Conservation (phyloP, 2,113 vertebrate genomes). For the Sceloporus tristichus region DNA sequence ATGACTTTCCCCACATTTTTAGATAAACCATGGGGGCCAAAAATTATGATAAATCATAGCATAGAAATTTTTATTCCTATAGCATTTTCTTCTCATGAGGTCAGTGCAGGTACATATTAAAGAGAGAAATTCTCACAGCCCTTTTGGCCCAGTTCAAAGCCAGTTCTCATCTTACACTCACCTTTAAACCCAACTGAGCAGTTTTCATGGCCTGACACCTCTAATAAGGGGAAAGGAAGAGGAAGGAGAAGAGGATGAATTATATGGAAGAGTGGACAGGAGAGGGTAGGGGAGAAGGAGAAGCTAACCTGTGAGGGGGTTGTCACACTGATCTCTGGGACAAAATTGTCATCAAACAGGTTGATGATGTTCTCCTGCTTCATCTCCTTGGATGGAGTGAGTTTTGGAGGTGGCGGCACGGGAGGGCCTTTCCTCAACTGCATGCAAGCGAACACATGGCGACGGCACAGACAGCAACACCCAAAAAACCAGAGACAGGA, state of each 20-base stretch:
- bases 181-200: constrained; percentile 54
- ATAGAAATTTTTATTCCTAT: not conserved
- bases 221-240: constrained; percentile 42
- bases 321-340: constrained; percentile 95
- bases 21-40: not conserved
- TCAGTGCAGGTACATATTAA: not conserved
- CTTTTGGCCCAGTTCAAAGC: constrained; percentile 5
- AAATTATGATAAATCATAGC: not conserved
- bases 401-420: constrained; percentile 96
- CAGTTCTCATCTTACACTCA: not conserved
- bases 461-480: constrained; percentile 69
- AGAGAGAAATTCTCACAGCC: not conserved
- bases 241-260: constrained; percentile 36
- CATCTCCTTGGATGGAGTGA: constrained; percentile 95
- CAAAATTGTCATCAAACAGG: constrained; percentile 94
- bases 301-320: constrained; percentile 96
- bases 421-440: constrained; percentile 93
- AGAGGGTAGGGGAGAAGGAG: constrained; percentile 60
- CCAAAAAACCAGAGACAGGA: constrained; percentile 81
- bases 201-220: constrained; percentile 70
- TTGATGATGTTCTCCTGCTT: constrained; percentile 97
- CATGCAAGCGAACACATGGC: constrained; percentile 75
- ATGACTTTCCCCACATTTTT: not conserved
- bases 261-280: constrained; percentile 58
- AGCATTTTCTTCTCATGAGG: no score